Base-by-base conservation (phyloP, 2,888 invertebrate genomes). In the Trichopoda pennipes region DNA sequence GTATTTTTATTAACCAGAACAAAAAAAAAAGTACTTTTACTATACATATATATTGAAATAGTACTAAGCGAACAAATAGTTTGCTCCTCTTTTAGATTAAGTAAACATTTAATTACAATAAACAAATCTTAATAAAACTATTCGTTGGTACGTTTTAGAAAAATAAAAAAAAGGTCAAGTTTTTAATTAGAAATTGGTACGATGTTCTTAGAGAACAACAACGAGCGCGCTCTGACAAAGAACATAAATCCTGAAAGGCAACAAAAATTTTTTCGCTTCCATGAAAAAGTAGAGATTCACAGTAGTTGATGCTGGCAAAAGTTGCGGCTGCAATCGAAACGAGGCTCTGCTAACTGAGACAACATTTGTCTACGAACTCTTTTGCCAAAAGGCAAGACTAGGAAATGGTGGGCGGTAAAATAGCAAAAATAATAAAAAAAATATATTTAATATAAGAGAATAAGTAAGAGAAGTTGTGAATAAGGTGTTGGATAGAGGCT, bases 351-450 rank as follows among this genome's bases (percentile, higher is more conserved):
- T 63, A 49, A 19, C 49, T 42, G 49, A 63, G 23, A 49, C 69
- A 63, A 55, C 47, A 63, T 70, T 70, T 70, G 44, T 77, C 63
- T 77, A 70, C 58, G 49, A 66, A 51, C 47, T 19, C 44, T 60
- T 64, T 49, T 44, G 14, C 23, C 28, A 32, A 51, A 56, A 51
- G 19, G 49, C 49, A 35, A 2, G 63, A 28, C 28, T 38, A 49
- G 73, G 79, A 69, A 80, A 61, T 68, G 68, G 73, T 80, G 73
- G 79, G 79, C 79, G 73, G 68, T 42, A 55, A 80, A 79, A 73
- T 56, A 42, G 51, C 23, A 42, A 60, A 61, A 32, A 28, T 28
- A 42, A 28, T 17, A 58, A 53, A 51, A 60, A 32, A 0, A 10
- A 60, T 56, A 55, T 63, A 28, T 68, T n/a, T 6, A 55, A 66